Conservation (phyloP, 2,113 vertebrate species). For the Pelecanoides urinatrix region DNA sequence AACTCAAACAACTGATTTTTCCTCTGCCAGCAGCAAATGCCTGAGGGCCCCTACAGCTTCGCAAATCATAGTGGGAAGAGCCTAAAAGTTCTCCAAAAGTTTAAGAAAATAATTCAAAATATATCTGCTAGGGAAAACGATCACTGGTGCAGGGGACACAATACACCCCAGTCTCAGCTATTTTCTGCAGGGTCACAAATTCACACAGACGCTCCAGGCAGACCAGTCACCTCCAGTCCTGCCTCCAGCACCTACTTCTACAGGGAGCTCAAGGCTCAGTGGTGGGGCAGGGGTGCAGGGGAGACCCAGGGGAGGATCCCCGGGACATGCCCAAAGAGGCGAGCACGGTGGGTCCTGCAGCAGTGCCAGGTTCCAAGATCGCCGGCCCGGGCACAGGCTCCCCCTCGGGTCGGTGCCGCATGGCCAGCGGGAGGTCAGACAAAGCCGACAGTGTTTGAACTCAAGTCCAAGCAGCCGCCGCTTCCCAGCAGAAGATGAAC, state of each 20-base stretch:
- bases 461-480: rapidly evolving
- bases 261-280: background rate
- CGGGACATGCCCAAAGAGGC: rapidly evolving
- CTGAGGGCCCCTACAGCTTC: background rate
- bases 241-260: rapidly evolving
- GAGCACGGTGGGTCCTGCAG: background rate
- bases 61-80: background rate
- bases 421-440: rapidly evolving
- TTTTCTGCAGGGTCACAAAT: background rate
- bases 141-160: constrained; percentile 3
- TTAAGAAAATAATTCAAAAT: background rate
- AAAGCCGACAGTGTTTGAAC: rapidly evolving
- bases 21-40: constrained; percentile 32
- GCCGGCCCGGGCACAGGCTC: background rate
- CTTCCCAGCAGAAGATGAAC: background rate
- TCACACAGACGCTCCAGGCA: background rate
- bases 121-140: background rate
- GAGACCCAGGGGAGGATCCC: background rate
- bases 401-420: background rate
- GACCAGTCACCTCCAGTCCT: background rate
- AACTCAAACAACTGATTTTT: background rate
- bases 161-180: background rate
- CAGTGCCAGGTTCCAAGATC: background rate
- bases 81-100: background rate
- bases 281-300: background rate